A percentile compares a stretch with the other conserved stretches of the same genome.
phyloP scores from a whole-genome alignment of 64 coral and sea anemone genomes.

The Stichodactyla helianthus region DNA sequence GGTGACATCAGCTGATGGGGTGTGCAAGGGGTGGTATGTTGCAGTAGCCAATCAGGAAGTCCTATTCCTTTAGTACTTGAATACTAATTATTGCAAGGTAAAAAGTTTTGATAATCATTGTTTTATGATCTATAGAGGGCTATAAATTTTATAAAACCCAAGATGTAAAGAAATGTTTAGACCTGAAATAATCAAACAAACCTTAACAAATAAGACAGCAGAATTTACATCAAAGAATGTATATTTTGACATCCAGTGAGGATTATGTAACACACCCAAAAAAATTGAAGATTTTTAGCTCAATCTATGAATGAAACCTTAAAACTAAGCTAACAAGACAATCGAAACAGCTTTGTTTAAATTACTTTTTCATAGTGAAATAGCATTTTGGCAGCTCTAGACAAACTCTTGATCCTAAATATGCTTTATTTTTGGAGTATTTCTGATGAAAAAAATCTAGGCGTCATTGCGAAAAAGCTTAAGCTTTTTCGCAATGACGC shows the following conservation, averaged over 20 bases:
- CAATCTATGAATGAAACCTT: neutral
- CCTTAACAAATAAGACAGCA: neutral
- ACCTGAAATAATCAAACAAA: too few relatives aligned
- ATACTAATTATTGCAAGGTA: neutral
- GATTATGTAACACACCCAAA: neutral
- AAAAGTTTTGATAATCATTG: neutral
- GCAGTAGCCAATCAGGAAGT: neutral
- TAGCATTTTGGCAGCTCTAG: too few relatives aligned
- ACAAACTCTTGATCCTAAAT: too few relatives aligned
- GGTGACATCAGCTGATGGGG: constrained; percentile 27
- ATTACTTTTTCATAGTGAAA: too few relatives aligned
- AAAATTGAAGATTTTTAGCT: neutral
- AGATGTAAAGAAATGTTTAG: too few relatives aligned
- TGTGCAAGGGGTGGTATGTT: constrained; percentile 1
- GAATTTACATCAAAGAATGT: neutral
- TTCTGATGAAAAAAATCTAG: neutral
- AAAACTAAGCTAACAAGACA: too few relatives aligned
- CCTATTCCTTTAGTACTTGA: neutral
- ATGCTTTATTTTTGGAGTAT: neutral
- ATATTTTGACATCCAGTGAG: neutral
- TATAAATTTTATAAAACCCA: too few relatives aligned
- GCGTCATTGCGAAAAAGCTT: neutral
- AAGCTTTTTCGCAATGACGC: neutral
- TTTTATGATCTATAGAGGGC: too few relatives aligned
- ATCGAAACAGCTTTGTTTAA: too few relatives aligned